A percentile compares a stretch with the other conserved stretches of the same genome.
Conservation (phyloP, 2,113 vertebrate genomes). For the Eulacestoma nigropectus region DNA sequence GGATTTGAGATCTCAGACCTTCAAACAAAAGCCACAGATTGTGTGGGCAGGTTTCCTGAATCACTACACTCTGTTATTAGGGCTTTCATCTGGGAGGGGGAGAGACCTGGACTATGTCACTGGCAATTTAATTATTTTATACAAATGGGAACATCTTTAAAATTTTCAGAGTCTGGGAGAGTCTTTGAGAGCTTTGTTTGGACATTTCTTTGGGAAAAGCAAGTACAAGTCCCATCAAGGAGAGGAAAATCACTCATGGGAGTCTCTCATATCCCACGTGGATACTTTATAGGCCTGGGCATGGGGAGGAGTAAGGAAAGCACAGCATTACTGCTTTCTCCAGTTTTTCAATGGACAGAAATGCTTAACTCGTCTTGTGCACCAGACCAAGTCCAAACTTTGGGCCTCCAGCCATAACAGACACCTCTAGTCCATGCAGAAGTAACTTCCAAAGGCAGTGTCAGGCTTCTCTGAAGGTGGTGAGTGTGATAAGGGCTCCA, state of each 20-base stretch:
- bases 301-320: not conserved
- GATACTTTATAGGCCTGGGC: not conserved
- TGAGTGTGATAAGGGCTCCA: not conserved
- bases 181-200: not conserved
- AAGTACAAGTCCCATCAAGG: slow-evolving; percentile 47
- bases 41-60: slow-evolving; percentile 38
- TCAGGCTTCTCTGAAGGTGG: not conserved
- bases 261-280: not conserved
- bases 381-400: not conserved
- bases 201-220: slow-evolving; percentile 27
- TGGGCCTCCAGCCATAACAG: not conserved
- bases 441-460: not conserved
- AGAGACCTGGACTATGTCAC: not conserved
- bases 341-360: not conserved
- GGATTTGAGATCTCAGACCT: not conserved
- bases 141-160: slow-evolving; percentile 53
- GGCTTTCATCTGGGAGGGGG: not conserved
- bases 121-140: slow-evolving; percentile 52
- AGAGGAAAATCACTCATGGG: not conserved
- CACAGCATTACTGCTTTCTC: not conserved
- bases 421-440: not conserved
- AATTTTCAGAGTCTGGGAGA: slow-evolving; percentile 39
- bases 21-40: slow-evolving; percentile 39
- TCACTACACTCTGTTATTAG: slow-evolving; percentile 24
- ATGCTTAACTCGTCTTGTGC: not conserved